Base-by-base conservation (phyloP, 2,888 invertebrate species). In the Ecdyonurus torrentis region DNA sequence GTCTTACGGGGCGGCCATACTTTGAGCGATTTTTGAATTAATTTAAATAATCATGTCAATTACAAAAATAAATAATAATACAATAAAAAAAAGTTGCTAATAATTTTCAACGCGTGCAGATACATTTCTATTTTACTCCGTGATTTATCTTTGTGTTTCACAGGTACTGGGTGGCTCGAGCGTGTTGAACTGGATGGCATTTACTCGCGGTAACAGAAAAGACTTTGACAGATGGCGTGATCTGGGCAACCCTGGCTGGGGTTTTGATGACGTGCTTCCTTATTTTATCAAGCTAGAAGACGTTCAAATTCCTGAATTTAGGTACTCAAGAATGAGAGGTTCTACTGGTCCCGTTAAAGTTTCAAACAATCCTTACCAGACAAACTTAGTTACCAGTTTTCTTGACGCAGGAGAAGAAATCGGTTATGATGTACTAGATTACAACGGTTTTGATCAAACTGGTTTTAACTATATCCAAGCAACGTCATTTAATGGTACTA, bases 151-250 rank as follows among this genome's bases (percentile, higher is more conserved):
- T n/a, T n/a, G n/a, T n/a, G n/a, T n/a, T n/a, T n/a, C n/a, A n/a
- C n/a, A 86, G 71, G 88, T 86, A 0, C 72, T 91, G 22, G 93
- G 93, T 0, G 92, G 92, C 0, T 85, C 86, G 1, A 89, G 89
- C 25, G 84, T 89, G 2, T 84, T 90, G 2, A 92, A 93, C 75
- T 91, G 85, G 70, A 86, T 93, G 85, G 77, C 89, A 1, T 91
- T 92, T 72, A 83, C 88, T 0, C 78, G 93, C 60, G 91, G 91
- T 0, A 86, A 89, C 69, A 83, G 83, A n/a, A 77, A 77, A 58
- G 92, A 93, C 76, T 94, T 86, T 71, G 87, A 94, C 71, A 78
- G 81, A 62, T 93, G 93, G 93, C 84, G 80, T n/a, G 75, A 74
- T 24, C 77, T 84, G 72, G 92, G 91, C 0, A 91, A 91, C 70